Base-by-base conservation (phyloP, 2,797 vertebrate genomes). In the Paguma larvata region DNA sequence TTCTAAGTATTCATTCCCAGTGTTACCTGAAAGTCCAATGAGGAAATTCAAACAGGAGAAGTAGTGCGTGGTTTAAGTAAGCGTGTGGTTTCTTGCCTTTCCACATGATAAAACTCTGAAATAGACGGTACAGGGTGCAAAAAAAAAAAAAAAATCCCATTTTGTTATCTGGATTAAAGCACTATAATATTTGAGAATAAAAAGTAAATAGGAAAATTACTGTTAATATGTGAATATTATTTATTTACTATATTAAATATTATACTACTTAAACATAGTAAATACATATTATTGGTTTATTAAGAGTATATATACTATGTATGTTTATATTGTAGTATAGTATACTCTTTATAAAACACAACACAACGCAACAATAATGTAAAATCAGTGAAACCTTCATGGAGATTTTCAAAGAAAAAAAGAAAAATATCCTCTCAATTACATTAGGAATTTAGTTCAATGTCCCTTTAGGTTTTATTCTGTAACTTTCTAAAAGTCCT, bases 151-250 rank as follows among this genome's bases (percentile, higher is more conserved):
- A 72, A 88, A 80, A 67, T 67, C 13, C 10, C 38, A 27, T 83
- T 78, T 79, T 41, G 8, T 72, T 77, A 48, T 56, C 34, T 73
- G 13, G 30, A 19, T 86, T 96, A 89, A 91, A 82, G 7, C 6
- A 9, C 67, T 11, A 38, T 92, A 82, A 56, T 93, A 96, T 82
- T 91, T 97, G 72, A 91, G 30, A 78, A 73, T 84, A 18, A 78
- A 87, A 59, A 85, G 63, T 19, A 7, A 93, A 78, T 88, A 85
- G n/a, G 63, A 63, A 95, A 92, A 92, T 51, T 70, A 27, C 0
- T 77, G 2, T 41, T 89, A 53, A 34, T 85, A 48, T 86, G 59
- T 83, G 38, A 82, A 15, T 65, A 12, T 4, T 56, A 38, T 67
- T 5, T 63, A 32, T 77, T 77, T 88, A 14, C 19, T 56, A 13